Evolutionary conservation across 2,113 vertebrate genomes (phyloP), one percentile per base, ranked within the genome.

Genomic region (Albula glossodonta): DNA sequence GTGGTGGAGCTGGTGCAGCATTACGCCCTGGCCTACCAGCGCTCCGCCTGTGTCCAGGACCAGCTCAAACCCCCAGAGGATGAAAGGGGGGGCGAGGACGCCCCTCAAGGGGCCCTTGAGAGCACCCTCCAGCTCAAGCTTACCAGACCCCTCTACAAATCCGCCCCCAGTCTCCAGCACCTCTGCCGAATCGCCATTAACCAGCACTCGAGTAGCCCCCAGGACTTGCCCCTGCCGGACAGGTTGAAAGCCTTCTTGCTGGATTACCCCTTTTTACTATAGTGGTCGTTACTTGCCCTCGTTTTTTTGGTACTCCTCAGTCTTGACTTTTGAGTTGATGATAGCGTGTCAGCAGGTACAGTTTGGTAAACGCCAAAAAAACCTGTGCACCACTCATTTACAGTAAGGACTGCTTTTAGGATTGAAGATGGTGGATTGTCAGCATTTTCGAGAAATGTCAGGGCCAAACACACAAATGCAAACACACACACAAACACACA

Each of bases 1-100:
- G 91, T 85, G 0, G 89, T 92, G 85, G 88, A 90, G 57, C 87
- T 92, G 57, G 86, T 91, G 48, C 89, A 93, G 87, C 86, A 90
- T 70, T 93, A 90, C 66, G 81, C 87, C 63, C 85, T 90, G 83
- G 60, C 87, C 4, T 90, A 88, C 57, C 88, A 81, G 51, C 86
- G 74, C 56, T 48, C 79, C 52, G 51, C 82, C 10, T 50, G 50
- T 12, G 52, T 56, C 22, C 63, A 19, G 6, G 78, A 83, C 5
- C 19, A 79, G 2, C 13, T 25, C 0, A 22, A 17, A 10, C 22
- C 13, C 6, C 7, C 25, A 4, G 11, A 19, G 9, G 49, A n/a
- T 15, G 85, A 80, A 15, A 31, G 25, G 6, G n/a, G 25, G n/a
- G 84, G 66, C 12, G 53, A 51, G 19, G 77, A 57, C 4, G 31